Percentiles rank a stretch among this genome's conserved stretches.
phyloP scores from a whole-genome alignment of 2,888 invertebrate genomes.

The Piscicola geometra region DNA sequence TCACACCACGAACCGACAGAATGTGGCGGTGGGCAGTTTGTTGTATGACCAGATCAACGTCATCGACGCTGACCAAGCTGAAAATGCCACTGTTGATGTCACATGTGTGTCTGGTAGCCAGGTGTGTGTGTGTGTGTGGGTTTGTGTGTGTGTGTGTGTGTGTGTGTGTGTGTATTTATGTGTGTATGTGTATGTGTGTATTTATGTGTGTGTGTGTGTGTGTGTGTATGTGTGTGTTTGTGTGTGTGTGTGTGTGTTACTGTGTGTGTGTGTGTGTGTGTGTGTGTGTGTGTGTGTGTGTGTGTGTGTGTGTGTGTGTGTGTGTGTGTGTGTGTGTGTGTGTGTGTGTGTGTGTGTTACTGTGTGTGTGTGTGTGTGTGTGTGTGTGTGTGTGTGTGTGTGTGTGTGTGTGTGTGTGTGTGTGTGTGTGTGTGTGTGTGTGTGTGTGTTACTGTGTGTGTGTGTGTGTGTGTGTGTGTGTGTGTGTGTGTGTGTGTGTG shows the following conservation, averaged over 20 bases:
- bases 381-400: too few species aligned
- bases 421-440: neutral
- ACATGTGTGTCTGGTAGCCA: constrained; percentile 6
- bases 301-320: too few species aligned
- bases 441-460: neutral
- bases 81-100: constrained; percentile 34
- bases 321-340: too few species aligned
- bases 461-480: neutral
- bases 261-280: too few species aligned
- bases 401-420: neutral
- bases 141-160: neutral
- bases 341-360: too few species aligned
- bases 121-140: too few species aligned
- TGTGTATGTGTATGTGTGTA: neutral
- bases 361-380: too few species aligned
- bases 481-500: too few species aligned
- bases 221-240: too few species aligned
- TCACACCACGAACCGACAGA: constrained; percentile 5
- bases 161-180: constrained; percentile 9
- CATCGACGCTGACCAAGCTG: constrained; percentile 34
- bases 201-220: neutral
- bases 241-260: too few species aligned
- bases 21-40: constrained; percentile 23
- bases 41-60: constrained; percentile 30
- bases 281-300: too few species aligned